Conservation (phyloP, 2,113 vertebrate species). For the Seriola quinqueradiata region DNA sequence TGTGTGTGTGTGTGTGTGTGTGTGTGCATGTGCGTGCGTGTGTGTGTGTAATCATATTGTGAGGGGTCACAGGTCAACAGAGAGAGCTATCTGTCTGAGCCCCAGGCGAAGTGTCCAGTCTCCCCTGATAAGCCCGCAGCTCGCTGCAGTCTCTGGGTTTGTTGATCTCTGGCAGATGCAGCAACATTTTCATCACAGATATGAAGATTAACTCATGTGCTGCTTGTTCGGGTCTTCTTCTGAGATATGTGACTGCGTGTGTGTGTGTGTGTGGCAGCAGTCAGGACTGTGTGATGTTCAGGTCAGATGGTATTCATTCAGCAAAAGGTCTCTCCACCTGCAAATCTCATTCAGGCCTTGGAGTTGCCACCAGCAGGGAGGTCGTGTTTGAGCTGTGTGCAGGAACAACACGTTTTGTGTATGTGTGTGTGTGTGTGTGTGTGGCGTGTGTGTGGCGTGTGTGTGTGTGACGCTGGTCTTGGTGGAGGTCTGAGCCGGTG, state of each 20-base stretch:
- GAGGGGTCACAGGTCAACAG: conserved; percentile 49
- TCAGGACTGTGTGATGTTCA: conserved; percentile 25
- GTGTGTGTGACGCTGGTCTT: too few relatives aligned
- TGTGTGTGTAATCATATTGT: conserved; percentile 13
- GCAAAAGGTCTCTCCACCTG: conserved; percentile 14
- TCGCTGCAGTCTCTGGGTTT: conserved; percentile 28
- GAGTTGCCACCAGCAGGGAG: too few relatives aligned
- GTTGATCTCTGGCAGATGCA: conserved; percentile 27
- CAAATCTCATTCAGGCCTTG: conserved; percentile 7
- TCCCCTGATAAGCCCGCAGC: conserved; percentile 48
- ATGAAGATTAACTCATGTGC: conserved; percentile 45
- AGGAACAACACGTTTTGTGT: too few relatives aligned
- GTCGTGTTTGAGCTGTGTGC: too few relatives aligned
- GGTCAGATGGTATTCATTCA: conserved; percentile 18
- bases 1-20: conserved; percentile 8
- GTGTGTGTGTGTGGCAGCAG: background rate
- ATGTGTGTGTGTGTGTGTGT: too few relatives aligned
- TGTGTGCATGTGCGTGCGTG: background rate
- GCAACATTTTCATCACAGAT: conserved; percentile 43
- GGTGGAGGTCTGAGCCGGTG: too few relatives aligned
- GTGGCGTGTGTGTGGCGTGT: too few relatives aligned
- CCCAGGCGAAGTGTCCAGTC: conserved; percentile 40
- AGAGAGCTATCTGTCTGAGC: conserved; percentile 38
- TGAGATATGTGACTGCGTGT: background rate
- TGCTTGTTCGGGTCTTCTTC: conserved; percentile 35